Base-by-base conservation (phyloP, 1,140 invertebrate species). In the Drosophila equinoxialis region DNA sequence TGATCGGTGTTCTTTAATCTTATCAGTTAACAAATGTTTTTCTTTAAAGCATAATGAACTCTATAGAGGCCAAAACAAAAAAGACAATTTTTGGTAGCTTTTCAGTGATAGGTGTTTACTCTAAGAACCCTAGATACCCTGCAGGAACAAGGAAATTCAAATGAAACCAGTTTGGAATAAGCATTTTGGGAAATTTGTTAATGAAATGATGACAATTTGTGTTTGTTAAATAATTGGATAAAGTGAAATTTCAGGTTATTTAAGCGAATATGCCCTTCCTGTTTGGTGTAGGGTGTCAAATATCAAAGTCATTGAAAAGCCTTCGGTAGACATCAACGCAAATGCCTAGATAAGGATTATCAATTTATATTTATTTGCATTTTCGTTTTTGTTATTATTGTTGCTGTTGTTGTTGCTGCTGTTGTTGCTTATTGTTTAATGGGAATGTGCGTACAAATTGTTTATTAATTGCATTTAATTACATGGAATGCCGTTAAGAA, bases 381-480 rank as follows among this genome's bases (percentile, higher is more conserved):
- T 59, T 58, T 37, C 6, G 8, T 2, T 30, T 35, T n/a, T 55
- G 33, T 35, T 51, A 20, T 51, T 51, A 17, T 17, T 51, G 20
- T 20, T 54, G 6, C 5, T 17, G 14, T 20, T 26, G 20, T 30
- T 54, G 7, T 20, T 17, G 7, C 11, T 26, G 11, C n/a, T 30
- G n/a, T 14, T 33, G 6, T n/a, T 33, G 26, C 30, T 30, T 30
- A 30, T 57, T 58, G 33, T 58, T 20, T 59, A 37, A 14, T 59
- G 57, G 57, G 13, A 59, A 59, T 59, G 57, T 59, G 57, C 57
- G 57, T 58, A 58, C 57, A 59, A 62, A 62, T 62, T 39, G 60
- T 62, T 62, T 62, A 62, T 62, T 62, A 62, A 62, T 62, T 41
- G 60, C 39, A 45, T 51, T 41, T 45, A 62, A 62, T 62, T 62